Evolutionary conservation across 2,797 vertebrate species (phyloP).

Genomic region (Trichosurus vulpecula): DNA sequence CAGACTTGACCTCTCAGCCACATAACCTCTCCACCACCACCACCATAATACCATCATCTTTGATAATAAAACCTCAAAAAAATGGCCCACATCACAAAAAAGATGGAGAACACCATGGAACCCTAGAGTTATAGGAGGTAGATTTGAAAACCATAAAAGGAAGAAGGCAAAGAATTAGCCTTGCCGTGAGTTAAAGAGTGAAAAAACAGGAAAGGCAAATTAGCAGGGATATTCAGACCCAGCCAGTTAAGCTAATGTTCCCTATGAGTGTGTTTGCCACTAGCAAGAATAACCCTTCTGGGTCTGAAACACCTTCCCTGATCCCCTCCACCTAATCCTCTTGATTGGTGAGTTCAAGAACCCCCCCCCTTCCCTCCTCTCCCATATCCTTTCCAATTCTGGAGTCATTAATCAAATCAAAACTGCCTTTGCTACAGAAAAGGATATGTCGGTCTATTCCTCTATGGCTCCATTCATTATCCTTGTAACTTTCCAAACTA

Average conservation of each 20-base stretch:
- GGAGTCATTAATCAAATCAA: not conserved
- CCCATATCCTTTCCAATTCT: not conserved
- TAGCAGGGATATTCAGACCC: not conserved
- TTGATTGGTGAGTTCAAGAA: not conserved
- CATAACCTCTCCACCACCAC: not conserved
- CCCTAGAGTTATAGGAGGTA: not conserved
- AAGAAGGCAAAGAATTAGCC: not conserved
- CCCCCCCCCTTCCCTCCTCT: not conserved
- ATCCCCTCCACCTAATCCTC: rapidly evolving
- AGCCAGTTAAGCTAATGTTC: not conserved
- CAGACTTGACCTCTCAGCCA: not conserved
- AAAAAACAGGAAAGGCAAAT: not conserved
- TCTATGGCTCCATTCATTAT: not conserved
- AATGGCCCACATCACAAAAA: not conserved
- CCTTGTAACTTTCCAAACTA: not conserved
- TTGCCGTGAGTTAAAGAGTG: not conserved
- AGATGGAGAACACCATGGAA: not conserved
- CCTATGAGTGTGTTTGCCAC: not conserved
- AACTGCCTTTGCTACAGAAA: not conserved
- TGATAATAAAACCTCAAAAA: not conserved
- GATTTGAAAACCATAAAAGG: not conserved
- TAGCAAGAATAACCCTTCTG: not conserved
- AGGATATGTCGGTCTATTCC: not conserved
- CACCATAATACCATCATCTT: not conserved
- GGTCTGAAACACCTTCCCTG: not conserved